A percentile compares a stretch with the other conserved stretches of the same genome.
These are phyloP conservation scores for Amphipyra tragopoginis DNA, from an alignment of 2,888 invertebrate species.

Conservation along the genomic window DNA sequence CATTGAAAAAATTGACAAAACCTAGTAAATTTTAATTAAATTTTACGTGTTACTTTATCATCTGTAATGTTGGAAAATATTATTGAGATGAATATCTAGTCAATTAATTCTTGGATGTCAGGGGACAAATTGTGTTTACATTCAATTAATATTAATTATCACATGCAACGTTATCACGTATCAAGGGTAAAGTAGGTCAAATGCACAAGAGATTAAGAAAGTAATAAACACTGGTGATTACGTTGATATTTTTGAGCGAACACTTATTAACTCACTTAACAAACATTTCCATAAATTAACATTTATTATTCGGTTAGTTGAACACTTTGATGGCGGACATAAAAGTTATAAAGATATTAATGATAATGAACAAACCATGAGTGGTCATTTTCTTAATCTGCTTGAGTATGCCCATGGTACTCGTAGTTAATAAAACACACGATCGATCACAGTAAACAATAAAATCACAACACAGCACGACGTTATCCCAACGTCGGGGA, in stretches of 20 bases:
- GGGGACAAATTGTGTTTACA: constrained; percentile 14
- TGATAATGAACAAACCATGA: constrained; percentile 73
- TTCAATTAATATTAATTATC: constrained; percentile 26
- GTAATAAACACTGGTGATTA: constrained; percentile 29
- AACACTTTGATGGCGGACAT: constrained; percentile 8
- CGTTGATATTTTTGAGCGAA: neutral
- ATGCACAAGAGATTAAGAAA: constrained; percentile 28
- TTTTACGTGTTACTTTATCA: neutral
- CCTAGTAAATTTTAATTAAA: neutral
- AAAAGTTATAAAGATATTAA: constrained; percentile 10
- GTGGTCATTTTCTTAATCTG: constrained; percentile 84
- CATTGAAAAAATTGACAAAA: constrained; percentile 14
- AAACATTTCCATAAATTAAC: constrained; percentile 16
- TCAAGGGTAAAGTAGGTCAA: constrained; percentile 34
- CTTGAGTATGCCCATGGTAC: constrained; percentile 83
- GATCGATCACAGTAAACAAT: constrained; percentile 52
- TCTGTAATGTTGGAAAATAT: neutral
- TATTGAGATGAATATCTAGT: constrained; percentile 6
- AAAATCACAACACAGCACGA: constrained; percentile 50
- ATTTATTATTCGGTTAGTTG: constrained; percentile 23
- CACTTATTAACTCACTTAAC: constrained; percentile 12
- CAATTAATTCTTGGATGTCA: constrained; percentile 20
- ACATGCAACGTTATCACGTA: constrained; percentile 25
- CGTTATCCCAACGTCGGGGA: constrained; percentile 61
- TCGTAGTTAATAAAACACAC: constrained; percentile 31